Evolutionary conservation across 2,888 invertebrate genomes (phyloP), one percentile per base, ranked within the genome.

Genomic region (Mamestra brassicae): DNA sequence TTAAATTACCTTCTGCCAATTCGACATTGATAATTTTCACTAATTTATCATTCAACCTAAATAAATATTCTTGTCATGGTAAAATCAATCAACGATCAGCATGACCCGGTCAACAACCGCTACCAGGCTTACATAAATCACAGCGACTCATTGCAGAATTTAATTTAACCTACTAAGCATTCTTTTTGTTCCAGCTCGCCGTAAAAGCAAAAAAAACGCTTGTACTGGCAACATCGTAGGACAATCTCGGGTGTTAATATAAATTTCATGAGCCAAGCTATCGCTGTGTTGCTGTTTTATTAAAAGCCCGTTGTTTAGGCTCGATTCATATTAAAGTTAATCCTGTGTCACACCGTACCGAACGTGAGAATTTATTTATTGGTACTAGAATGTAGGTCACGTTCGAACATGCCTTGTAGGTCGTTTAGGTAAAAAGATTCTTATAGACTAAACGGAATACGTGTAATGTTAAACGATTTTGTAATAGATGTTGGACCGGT

Each of bases 221-320:
- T 80, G 85, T 89, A 89, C 88, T 89, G 82, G 78, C 87, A 88
- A 90, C 89, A 88, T 87, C 77, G 80, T 87, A 84, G 87, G 90
- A 91, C 90, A 90, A 90, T 89, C 89, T 90, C 88, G 87, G 87
- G 85, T 87, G 91, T 90, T 92, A 91, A 93, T 93, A 93, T 91
- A 92, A 93, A 91, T 93, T 92, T 93, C 92, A 93, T 90, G 90
- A 92, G 89, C 77, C 87, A 77, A 86, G 89, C 89, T 89, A 90
- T 91, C 87, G 90, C 87, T 85, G 87, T 81, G 88, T 87, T 90
- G 89, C 85, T 92, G 87, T 92, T 93, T 92, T 93, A 92, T 92
- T 93, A 92, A 92, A 91, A 91, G 85, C 77, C 84, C 83, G 90
- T 91, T 92, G 90, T 90, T 90, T 90, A 90, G 89, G 85, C 88